These are phyloP conservation scores for Panurus biarmicus DNA, from an alignment of 2,113 vertebrate species.

Conservation along the genomic window DNA sequence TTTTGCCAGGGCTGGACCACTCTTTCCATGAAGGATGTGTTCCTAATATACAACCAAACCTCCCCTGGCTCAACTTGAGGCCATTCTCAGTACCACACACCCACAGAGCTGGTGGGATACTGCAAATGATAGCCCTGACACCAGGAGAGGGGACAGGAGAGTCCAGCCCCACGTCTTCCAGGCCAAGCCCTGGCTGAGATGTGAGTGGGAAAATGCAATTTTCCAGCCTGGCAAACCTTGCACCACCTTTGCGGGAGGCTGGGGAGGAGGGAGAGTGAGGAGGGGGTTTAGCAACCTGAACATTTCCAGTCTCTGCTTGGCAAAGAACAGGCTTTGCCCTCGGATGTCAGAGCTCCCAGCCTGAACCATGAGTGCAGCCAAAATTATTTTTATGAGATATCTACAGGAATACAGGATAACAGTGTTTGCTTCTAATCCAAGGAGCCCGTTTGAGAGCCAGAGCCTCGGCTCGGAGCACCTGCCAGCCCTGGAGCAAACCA, in stretches of 20 bases:
- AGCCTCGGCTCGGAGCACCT: neutral
- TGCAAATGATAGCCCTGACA: fast-evolving
- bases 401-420: neutral
- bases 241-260: neutral
- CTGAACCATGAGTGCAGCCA: neutral
- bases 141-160: too few species aligned
- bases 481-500: conserved; percentile 22
- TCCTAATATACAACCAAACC: neutral
- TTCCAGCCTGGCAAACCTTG: neutral
- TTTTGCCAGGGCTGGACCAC: neutral
- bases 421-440: neutral
- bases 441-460: neutral
- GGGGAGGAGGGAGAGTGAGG: neutral
- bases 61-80: neutral
- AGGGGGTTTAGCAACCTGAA: neutral
- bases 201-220: neutral
- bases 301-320: neutral
- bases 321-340: neutral
- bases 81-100: neutral
- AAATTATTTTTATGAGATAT: neutral
- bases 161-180: neutral
- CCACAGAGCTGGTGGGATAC: neutral
- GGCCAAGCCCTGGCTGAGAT: neutral
- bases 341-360: neutral
- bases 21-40: neutral